These are phyloP conservation scores for Pseudomugil tenellus DNA, from an alignment of 2,797 vertebrate genomes.

Conservation along the genomic window DNA sequence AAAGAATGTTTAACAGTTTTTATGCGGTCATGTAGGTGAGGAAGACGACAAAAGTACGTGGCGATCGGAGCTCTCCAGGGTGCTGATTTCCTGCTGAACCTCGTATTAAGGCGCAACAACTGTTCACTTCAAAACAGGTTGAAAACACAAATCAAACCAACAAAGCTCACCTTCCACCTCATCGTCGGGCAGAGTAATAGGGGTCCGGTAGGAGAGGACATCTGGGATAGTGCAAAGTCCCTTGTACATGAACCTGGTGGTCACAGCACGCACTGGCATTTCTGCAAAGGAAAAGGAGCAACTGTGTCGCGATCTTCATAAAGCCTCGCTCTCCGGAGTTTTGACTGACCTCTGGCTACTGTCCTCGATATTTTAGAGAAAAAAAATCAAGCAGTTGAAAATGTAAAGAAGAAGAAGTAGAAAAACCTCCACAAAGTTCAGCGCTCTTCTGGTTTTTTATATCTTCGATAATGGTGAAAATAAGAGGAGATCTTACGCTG, in stretches of 20 bases:
- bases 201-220: conserved; percentile 91
- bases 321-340: conserved; percentile 74
- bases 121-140: conserved; percentile 2
- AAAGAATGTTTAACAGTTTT: background rate
- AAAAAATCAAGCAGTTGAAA: conserved; percentile 23
- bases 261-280: conserved; percentile 97
- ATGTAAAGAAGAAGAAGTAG: background rate
- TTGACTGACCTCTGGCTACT: conserved; percentile 63
- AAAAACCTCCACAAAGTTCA: conserved; percentile 36
- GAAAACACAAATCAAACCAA: background rate
- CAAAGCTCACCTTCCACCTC: conserved; percentile 92
- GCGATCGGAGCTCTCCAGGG: conserved; percentile 53
- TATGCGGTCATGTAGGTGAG: background rate
- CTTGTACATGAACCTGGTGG: conserved; percentile 98
- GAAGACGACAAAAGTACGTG: conserved; percentile 2
- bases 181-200: conserved; percentile 92
- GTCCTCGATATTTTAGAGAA: conserved; percentile 37
- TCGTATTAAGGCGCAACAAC: background rate
- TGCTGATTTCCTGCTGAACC: conserved; percentile 40
- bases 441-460: conserved; percentile 19
- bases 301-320: conserved; percentile 83
- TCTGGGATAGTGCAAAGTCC: conserved; percentile 96
- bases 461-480: conserved; percentile 13
- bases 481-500: background rate
- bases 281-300: conserved; percentile 85